A percentile compares a stretch with the other conserved stretches of the same genome.
These are phyloP conservation scores for Leucopternis melanops DNA, from an alignment of 2,113 vertebrate species.

Conservation along the genomic window DNA sequence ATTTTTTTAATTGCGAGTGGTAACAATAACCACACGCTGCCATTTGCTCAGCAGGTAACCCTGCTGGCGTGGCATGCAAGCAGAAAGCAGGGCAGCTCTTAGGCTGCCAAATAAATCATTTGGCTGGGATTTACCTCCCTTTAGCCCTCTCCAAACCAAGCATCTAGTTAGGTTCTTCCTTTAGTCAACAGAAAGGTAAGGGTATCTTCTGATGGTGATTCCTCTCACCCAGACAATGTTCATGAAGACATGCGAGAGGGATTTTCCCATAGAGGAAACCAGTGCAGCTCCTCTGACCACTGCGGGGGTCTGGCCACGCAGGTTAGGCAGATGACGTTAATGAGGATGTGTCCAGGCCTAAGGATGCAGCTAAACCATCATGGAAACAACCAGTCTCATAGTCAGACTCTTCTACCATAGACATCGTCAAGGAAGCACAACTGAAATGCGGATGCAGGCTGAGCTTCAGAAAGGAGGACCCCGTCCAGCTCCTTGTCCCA, in stretches of 20 bases:
- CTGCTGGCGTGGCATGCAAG: fast-evolving
- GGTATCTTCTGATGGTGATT: background rate
- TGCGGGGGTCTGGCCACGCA: background rate
- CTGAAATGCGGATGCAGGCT: fast-evolving
- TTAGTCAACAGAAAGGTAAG: background rate
- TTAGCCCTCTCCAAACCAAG: background rate
- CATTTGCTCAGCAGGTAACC: background rate
- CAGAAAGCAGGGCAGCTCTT: background rate
- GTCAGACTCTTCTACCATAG: background rate
- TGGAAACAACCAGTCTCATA: background rate
- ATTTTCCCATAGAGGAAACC: background rate
- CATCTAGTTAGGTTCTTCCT: background rate
- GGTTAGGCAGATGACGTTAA: background rate
- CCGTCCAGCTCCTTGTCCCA: too few relatives aligned
- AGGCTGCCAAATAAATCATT: background rate
- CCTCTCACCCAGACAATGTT: background rate
- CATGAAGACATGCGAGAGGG: background rate
- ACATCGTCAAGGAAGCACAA: background rate
- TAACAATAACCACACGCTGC: background rate
- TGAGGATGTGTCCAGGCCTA: background rate
- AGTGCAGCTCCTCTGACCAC: background rate
- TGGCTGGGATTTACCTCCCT: background rate
- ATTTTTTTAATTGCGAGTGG: background rate
- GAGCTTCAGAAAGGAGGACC: background rate
- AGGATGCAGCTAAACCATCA: background rate